Evolutionary conservation across 1,140 invertebrate species (phyloP).

Genomic region (Leptinotarsa lineolata): DNA sequence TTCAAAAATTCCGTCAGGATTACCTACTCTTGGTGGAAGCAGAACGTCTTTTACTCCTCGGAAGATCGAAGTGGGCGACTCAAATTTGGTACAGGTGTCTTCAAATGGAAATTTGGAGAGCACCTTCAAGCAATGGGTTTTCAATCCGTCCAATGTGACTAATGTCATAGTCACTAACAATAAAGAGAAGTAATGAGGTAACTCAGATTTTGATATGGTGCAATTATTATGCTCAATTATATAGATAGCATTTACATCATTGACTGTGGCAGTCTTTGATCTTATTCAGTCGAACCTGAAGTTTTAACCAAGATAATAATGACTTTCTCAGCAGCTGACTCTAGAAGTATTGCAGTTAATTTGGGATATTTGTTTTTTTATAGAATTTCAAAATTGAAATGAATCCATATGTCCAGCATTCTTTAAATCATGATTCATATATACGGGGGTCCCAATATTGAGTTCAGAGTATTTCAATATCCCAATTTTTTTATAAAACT

Average conservation of each 20-base stretch:
- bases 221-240: not conserved
- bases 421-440: no score
- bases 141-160: constrained; percentile 50
- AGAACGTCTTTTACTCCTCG: constrained; percentile 44
- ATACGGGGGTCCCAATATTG: no score
- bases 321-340: no score
- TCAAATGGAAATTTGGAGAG: constrained; percentile 49
- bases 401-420: no score
- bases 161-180: constrained; percentile 49
- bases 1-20: constrained; percentile 54
- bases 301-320: no score
- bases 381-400: no score
- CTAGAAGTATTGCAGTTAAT: no score
- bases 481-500: no score
- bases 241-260: not conserved
- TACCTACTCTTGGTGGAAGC: constrained; percentile 44
- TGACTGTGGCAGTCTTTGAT: not conserved
- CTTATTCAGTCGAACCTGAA: not conserved
- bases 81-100: constrained; percentile 41
- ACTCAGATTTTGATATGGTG: not conserved
- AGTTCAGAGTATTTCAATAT: no score
- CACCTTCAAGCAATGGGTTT: constrained; percentile 55
- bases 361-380: no score
- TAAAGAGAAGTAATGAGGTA: constrained; percentile 31
- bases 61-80: constrained; percentile 41